These are phyloP conservation scores for Hiodon tergisus DNA, from an alignment of 2,113 vertebrate genomes.

Conservation along the genomic window DNA sequence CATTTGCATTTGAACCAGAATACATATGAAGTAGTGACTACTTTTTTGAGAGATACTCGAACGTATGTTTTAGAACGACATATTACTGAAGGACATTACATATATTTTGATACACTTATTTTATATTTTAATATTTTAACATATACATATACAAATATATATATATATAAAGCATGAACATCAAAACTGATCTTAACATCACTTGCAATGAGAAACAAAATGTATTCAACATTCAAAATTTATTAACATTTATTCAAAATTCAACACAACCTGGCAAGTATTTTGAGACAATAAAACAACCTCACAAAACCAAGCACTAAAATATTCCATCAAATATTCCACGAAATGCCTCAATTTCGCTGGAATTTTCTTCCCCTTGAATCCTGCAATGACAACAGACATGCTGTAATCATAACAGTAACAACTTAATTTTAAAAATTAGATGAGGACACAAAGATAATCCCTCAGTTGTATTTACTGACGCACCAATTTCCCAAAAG, in stretches of 20 bases:
- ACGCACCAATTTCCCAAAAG: conserved; percentile 24
- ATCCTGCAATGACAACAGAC: conserved; percentile 30
- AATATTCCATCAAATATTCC: conserved; percentile 92
- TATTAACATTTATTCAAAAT: too few species aligned
- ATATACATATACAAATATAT: too few species aligned
- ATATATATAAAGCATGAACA: too few species aligned
- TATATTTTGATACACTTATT: too few species aligned
- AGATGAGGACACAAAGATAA: not conserved
- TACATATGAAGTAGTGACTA: not conserved
- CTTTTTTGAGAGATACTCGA: too few species aligned
- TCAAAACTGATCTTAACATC: too few species aligned
- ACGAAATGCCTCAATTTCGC: conserved; percentile 71
- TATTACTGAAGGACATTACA: too few species aligned
- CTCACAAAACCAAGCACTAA: conserved; percentile 48
- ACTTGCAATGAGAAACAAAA: too few species aligned
- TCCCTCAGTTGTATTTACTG: not conserved
- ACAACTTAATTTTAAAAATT: not conserved
- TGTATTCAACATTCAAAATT: too few species aligned
- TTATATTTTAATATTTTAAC: too few species aligned
- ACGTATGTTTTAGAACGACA: too few species aligned
- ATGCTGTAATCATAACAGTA: not conserved
- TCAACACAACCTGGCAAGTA: too few species aligned
- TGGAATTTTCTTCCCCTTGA: conserved; percentile 51
- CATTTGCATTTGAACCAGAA: not conserved
- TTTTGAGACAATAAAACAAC: not conserved